These are phyloP conservation scores for Thera britannica DNA, from an alignment of 2,888 invertebrate species.

Conservation along the genomic window DNA sequence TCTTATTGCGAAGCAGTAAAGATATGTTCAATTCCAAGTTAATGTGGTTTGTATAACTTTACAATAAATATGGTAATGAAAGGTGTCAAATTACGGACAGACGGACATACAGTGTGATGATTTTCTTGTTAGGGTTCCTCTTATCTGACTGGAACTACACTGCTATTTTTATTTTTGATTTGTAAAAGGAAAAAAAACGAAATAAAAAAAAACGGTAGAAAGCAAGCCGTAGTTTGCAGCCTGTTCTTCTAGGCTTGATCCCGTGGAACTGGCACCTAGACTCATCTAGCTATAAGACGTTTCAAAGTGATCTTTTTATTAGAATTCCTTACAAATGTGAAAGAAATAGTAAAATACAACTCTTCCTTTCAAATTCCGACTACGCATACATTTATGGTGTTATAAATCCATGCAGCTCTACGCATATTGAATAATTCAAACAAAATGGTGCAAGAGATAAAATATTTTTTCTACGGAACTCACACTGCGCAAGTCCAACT, in stretches of 20 bases:
- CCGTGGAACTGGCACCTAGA: too few species aligned
- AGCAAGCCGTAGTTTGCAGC: too few species aligned
- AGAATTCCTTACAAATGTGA: neutral
- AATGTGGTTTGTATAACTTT: constrained; percentile 47
- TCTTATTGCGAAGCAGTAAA: constrained; percentile 9
- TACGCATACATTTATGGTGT: neutral
- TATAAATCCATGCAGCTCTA: constrained; percentile 6
- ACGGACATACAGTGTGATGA: constrained; percentile 70
- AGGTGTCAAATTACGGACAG: constrained; percentile 81
- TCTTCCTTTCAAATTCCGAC: constrained; percentile 4
- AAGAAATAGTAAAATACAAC: constrained; percentile 2
- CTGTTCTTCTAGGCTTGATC: too few species aligned
- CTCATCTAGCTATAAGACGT: too few species aligned
- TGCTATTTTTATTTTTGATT: too few species aligned
- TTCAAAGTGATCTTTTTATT: too few species aligned
- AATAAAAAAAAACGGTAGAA: too few species aligned
- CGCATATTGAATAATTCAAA: constrained; percentile 11
- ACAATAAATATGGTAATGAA: constrained; percentile 83
- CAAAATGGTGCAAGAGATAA: neutral
- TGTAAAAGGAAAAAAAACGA: too few species aligned
- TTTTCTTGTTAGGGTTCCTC: constrained; percentile 61
- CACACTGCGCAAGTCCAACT: constrained; percentile 4
- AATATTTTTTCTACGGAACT: constrained; percentile 10
- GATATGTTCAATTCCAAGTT: constrained; percentile 2
- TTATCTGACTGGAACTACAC: too few species aligned